Conservation (phyloP, 2,113 vertebrate species). For the Shinisaurus crocodilurus region DNA sequence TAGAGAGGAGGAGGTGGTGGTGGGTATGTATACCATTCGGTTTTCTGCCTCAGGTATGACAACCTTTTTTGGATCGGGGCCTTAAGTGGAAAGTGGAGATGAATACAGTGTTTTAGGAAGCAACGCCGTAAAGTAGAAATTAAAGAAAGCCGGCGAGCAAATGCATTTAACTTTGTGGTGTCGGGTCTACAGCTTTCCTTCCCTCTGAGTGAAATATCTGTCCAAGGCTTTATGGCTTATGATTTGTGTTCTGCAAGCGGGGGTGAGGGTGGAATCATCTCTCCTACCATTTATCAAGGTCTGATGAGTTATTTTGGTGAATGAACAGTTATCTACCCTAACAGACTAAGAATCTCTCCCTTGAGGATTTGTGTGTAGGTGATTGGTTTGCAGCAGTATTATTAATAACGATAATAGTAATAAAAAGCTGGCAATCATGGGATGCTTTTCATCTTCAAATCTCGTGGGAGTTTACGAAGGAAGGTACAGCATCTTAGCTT, state of each 20-base stretch:
- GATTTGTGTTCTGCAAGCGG: background rate
- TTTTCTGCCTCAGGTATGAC: background rate
- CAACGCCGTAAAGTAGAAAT: background rate
- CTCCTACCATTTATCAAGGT: background rate
- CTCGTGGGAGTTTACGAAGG: background rate
- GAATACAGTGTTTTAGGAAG: background rate
- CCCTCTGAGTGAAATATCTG: accelerated
- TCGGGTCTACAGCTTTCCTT: background rate
- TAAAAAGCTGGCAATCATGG: background rate
- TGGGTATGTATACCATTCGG: background rate
- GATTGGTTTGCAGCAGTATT: background rate
- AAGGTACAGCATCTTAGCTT: background rate
- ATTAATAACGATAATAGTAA: background rate
- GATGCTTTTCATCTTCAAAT: slow-evolving; percentile 14
- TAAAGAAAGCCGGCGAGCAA: background rate
- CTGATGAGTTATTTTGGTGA: background rate
- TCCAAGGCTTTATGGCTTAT: background rate
- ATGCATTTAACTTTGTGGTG: slow-evolving; percentile 3
- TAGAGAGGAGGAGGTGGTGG: background rate
- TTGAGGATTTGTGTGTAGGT: background rate
- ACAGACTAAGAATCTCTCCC: background rate
- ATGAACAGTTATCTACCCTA: background rate
- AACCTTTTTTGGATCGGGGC: background rate
- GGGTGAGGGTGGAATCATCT: background rate
- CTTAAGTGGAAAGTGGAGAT: background rate